Evolutionary conservation across 2,113 vertebrate genomes (phyloP).

Genomic region (Hippocampus guttulatus): DNA sequence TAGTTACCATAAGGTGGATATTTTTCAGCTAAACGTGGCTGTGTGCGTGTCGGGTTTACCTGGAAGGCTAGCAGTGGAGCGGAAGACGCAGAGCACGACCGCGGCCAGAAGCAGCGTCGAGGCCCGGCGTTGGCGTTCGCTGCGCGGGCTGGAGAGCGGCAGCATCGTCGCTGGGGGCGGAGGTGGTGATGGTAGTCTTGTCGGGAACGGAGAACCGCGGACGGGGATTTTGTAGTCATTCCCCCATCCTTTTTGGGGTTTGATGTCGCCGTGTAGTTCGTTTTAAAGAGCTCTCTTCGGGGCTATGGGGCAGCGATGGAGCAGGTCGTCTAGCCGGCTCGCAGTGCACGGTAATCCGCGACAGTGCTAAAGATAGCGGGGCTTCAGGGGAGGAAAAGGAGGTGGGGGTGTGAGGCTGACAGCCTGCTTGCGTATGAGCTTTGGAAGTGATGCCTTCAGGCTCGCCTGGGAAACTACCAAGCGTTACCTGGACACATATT

Average conservation of each 20-base stretch:
- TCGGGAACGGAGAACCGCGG: slow-evolving; percentile 36
- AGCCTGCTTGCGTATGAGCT: slow-evolving; percentile 3
- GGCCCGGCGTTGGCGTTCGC: slow-evolving; percentile 46
- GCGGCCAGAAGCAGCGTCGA: slow-evolving; percentile 39
- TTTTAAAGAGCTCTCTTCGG: slow-evolving; percentile 1
- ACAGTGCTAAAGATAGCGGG: slow-evolving; percentile 61
- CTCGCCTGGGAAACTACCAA: slow-evolving; percentile 7
- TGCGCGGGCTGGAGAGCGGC: slow-evolving; percentile 45
- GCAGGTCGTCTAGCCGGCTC: slow-evolving; percentile 24
- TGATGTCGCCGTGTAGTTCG: neutral
- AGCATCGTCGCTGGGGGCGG: slow-evolving; percentile 36
- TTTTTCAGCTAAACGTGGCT: neutral
- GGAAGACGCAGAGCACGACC: slow-evolving; percentile 31
- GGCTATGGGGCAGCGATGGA: neutral
- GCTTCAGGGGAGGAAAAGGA: slow-evolving; percentile 16
- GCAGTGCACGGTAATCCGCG: slow-evolving; percentile 54
- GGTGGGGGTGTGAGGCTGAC: slow-evolving; percentile 8
- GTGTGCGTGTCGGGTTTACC: slow-evolving; percentile 42
- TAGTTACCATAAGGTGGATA: neutral
- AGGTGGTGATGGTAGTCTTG: slow-evolving; percentile 17
- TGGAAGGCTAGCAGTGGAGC: slow-evolving; percentile 31
- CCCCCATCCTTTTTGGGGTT: slow-evolving; percentile 41
- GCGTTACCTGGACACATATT: neutral
- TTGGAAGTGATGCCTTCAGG: slow-evolving; percentile 36
- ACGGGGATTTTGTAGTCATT: slow-evolving; percentile 48